phyloP scores from a whole-genome alignment of 2,113 vertebrate genomes.

The Dromaius novaehollandiae region DNA sequence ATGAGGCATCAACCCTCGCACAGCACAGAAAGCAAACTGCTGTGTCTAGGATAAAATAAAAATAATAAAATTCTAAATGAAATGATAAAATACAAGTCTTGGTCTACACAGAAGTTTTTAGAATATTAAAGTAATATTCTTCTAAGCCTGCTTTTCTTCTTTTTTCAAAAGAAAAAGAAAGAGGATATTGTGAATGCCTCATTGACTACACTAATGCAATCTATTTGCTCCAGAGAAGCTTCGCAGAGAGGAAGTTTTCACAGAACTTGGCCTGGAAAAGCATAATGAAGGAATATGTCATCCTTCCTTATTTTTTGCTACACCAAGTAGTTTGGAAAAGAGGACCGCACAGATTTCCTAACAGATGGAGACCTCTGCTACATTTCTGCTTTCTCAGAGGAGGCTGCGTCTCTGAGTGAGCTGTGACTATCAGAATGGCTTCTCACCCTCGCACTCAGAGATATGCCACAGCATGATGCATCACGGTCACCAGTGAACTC shows the following conservation, averaged over 20 bases:
- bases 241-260: background rate
- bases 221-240: background rate
- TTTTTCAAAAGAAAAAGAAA: background rate
- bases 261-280: background rate
- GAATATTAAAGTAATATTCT: background rate
- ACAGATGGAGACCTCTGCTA: background rate
- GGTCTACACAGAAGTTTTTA: background rate
- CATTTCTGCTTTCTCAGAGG: background rate
- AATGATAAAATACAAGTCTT: background rate
- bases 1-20: background rate
- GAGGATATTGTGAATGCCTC: background rate
- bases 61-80: background rate
- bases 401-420: background rate
- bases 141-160: background rate
- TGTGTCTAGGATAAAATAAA: background rate
- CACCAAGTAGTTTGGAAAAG: background rate
- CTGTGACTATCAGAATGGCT: background rate
- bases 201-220: background rate
- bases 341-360: background rate
- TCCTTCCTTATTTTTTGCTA: background rate
- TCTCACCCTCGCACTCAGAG: background rate
- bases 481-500: background rate
- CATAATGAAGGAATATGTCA: background rate
- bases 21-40: background rate
- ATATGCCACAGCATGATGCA: background rate